Base-by-base conservation (phyloP, 2,113 vertebrate genomes). In the Lutjanus erythropterus region DNA sequence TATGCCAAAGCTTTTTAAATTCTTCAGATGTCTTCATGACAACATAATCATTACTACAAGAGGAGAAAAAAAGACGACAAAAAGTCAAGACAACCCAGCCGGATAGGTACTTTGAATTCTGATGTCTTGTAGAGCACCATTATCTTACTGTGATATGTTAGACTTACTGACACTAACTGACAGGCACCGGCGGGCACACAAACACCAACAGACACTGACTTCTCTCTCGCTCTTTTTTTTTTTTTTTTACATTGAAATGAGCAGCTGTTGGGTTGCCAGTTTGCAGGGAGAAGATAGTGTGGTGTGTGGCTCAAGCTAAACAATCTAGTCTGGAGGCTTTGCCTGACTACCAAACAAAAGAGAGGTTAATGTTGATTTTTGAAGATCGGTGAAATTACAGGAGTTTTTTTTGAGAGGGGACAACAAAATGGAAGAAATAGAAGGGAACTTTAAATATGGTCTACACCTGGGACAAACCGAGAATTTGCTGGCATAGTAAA, bases 161-260 rank as follows among this genome's bases (percentile, higher is more conserved):
- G 37, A 78, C 6, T 29, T 59, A 23, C 27, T 70, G 77, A 88
- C 80, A 84, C 35, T 59, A 74, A 83, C 47, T 81, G 78, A 79
- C 66, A 78, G 60, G 58, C 61, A 78, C 52, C 69, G 64, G 65
- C 18, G 47, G 66, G 55, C 44, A 59, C 44, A 58, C 56, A 81
- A 62, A 41, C 75, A 72, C 39, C 33, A 47, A 53, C 44, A 67
- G 31, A 78, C 71, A 77, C 47, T 14, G 21, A n/a, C 53, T 64
- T 78, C 35, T 80, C 53, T 49, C 1, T n/a, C n/a, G n/a, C n/a
- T 42, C 2, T 19, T 19, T 15, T 42, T 15, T 42, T 60, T 55
- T 19, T 81, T 52, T 16, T 23, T 19, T 55, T 21, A 65, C 33
- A 60, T 75, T 74, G 23, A 65, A 84, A 42, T 18, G 31, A 88